These are phyloP conservation scores for Drosophila sordidula DNA, from an alignment of 2,888 invertebrate genomes.

Conservation along the genomic window DNA sequence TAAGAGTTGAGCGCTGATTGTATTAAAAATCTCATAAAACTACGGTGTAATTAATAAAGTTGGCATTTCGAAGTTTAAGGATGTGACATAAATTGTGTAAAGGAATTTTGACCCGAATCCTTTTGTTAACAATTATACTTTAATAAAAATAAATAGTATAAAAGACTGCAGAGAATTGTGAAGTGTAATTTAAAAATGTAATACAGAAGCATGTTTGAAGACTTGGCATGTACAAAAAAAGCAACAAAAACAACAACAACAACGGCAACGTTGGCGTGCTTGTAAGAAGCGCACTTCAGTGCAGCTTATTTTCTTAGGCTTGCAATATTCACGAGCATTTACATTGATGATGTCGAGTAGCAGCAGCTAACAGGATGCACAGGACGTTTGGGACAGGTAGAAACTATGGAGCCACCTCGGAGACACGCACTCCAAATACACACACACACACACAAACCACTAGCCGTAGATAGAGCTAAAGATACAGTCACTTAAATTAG, in stretches of 20 bases:
- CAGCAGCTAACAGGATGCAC: conserved; percentile 30
- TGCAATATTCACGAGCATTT: conserved; percentile 78
- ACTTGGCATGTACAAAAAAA: conserved; percentile 1
- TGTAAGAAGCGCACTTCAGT: conserved; percentile 67
- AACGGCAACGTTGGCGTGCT: conserved; percentile 28
- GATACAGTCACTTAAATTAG: conserved; percentile 72
- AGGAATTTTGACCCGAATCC: conserved; percentile 3
- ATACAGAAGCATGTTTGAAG: background rate
- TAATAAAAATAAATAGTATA: background rate
- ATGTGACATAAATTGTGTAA: conserved; percentile 32
- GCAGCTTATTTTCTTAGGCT: conserved; percentile 80
- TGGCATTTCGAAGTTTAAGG: conserved; percentile 28
- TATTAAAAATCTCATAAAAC: conserved; percentile 73
- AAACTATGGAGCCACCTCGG: conserved; percentile 24
- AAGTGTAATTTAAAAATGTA: no score
- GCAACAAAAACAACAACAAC: background rate
- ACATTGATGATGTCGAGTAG: conserved; percentile 72
- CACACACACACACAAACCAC: conserved; percentile 9
- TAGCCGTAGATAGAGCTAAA: conserved; percentile 21
- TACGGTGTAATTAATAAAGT: conserved; percentile 72
- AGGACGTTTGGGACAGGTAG: conserved; percentile 47
- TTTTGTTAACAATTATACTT: background rate
- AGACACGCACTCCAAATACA: conserved; percentile 51
- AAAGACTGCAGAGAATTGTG: background rate
- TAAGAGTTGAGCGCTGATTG: conserved; percentile 50